Evolutionary conservation across 1,140 invertebrate genomes (phyloP), one percentile per base, ranked within the genome.

Genomic region (Elysia chlorotica): DNA sequence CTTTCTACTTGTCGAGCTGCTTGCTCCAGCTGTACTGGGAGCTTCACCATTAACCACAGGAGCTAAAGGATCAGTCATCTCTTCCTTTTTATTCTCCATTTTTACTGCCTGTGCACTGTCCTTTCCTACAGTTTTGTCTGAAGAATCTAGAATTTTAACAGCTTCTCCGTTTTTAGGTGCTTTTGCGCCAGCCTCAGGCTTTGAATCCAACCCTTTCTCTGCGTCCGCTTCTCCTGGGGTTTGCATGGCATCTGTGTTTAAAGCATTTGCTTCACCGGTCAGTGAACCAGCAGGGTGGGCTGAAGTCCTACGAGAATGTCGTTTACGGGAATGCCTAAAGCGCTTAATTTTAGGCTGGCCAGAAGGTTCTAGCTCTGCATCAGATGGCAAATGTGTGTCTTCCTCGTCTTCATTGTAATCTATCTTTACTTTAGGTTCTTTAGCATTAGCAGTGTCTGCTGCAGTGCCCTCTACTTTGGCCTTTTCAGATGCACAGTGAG

Each of bases 341-440:
- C 56, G 36, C 54, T 76, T 76, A n/a, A 73, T 71, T 59, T 73
- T 76, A 23, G 74, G 61, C 30, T 72, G 65, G 21, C 65, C 74
- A 25, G 57, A 25, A 17, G 56, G 62, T 30, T 41, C 41, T 31
- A 65, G 59, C 33, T 38, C 56, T 37, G 35, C 63, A 21, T 73
- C 74, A 2, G 70, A 61, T 19, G 23, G 48, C 21, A 69, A 59
- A 19, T 68, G 65, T 2, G 61, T 67, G n/a, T n/a, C n/a, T 30
- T 73, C 74, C 19, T 76, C 74, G 25, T 71, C 74, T 53, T 76
- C 74, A 57, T 73, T 73, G 71, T 76, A 76, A 54, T 76, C 74
- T n/a, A 76, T 76, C 59, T 76, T 76, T 19, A 76, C 74, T 56
- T 76, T 76, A 31, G 74, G 74, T 67, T 76, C 70, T 36, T 76